Evolutionary conservation across 1,140 invertebrate species (phyloP).

Genomic region (Lepidotrigona ventralis): DNA sequence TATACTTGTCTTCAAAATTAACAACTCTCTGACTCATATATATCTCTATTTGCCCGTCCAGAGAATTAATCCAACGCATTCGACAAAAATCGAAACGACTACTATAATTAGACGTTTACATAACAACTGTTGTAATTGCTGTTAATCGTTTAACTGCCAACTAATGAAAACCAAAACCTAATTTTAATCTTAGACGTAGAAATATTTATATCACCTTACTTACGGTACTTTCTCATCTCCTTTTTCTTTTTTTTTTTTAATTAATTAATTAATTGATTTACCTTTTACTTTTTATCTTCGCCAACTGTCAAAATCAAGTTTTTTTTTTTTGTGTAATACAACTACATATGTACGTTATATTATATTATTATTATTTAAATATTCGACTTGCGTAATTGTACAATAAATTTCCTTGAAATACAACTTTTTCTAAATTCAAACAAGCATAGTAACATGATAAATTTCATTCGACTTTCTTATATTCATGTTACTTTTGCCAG

Average conservation of each 20-base stretch:
- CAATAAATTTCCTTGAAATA: no score
- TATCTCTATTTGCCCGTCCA: no score
- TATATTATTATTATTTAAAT: background rate
- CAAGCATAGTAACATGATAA: no score
- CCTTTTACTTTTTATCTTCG: background rate
- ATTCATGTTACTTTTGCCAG: no score
- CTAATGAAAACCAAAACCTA: background rate
- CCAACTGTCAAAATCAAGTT: background rate
- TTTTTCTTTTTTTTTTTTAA: background rate
- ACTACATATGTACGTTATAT: background rate
- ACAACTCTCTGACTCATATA: no score
- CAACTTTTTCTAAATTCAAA: no score
- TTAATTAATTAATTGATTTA: background rate
- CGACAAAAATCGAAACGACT: background rate
- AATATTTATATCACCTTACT: background rate
- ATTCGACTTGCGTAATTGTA: background rate
- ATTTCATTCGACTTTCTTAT: no score
- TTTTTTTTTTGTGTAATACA: background rate
- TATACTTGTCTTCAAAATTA: no score
- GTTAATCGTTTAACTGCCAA: no score
- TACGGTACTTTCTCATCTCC: background rate
- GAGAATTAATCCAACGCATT: background rate
- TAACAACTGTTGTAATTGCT: background rate
- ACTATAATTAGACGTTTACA: conserved; percentile 26
- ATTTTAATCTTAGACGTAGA: background rate